Conservation (phyloP, 1,140 invertebrate species). For the Drosophila teissieri region DNA sequence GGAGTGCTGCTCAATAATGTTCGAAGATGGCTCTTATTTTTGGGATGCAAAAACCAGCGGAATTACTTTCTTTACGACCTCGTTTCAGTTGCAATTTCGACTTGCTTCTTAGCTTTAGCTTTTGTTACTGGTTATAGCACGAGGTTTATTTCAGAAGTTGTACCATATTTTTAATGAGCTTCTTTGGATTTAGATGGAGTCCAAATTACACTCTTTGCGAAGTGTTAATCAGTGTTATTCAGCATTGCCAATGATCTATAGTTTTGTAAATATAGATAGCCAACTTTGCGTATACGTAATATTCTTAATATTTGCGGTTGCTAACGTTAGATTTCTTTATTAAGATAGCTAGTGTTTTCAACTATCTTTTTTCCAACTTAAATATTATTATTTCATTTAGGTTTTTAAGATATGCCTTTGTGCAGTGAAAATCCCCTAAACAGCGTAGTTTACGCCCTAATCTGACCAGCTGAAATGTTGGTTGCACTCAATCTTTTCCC, state of each 20-base stretch:
- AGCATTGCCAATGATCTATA: not conserved
- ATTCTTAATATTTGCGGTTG: not conserved
- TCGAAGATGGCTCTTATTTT: not conserved
- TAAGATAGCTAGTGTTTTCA: too few species aligned
- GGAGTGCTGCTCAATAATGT: constrained; percentile 2
- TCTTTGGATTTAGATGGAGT: constrained; percentile 6
- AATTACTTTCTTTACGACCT: constrained; percentile 36
- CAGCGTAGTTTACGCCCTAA: not conserved
- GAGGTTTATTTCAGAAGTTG: constrained; percentile 17
- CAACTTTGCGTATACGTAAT: constrained; percentile 6
- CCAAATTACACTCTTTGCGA: not conserved
- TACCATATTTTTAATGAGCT: constrained; percentile 23
- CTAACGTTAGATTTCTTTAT: too few species aligned
- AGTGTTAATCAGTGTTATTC: too few species aligned
- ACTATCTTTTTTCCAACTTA: too few species aligned
- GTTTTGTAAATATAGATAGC: not conserved
- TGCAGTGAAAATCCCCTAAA: too few species aligned
- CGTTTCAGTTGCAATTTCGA: constrained; percentile 24
- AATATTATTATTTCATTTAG: too few species aligned
- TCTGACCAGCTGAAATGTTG: constrained; percentile 8
- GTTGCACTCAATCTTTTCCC: constrained; percentile 15
- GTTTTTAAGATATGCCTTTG: too few species aligned
- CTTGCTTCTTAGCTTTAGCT: constrained; percentile 2
- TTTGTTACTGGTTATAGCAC: constrained; percentile 17
- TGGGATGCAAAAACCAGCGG: constrained; percentile 20